Base-by-base conservation (phyloP, 2,797 vertebrate genomes). In the Apodemus agrarius region DNA sequence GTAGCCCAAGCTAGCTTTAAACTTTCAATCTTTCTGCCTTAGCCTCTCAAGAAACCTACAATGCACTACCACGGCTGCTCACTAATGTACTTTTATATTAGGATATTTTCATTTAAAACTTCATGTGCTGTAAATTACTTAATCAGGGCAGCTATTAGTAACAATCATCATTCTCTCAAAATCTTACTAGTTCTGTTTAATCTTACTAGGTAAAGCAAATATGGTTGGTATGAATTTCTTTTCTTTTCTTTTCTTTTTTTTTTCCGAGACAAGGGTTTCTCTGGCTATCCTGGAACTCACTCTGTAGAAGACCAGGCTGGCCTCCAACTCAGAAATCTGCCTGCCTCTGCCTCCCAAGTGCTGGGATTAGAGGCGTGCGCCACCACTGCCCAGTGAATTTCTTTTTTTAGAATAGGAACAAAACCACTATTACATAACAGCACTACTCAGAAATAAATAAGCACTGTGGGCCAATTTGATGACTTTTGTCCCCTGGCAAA, bases 91-190 rank as follows among this genome's bases (percentile, higher is more conserved):
- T 83, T 87, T 90, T 91, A 63, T 67, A 19, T 87, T 54, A 94
- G 34, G 65, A 91, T 19, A 13, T 26, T 94, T 90, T 89, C 69
- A 79, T 54, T 89, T 79, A 91, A 97, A 95, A 72, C 40, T 82
- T 90, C 34, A 90, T 82, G n/a, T 76, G 85, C 46, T 94, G 9
- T 67, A 89, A 95, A 88, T 43, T 78, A 95, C 82, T 84, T 63
- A 84, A 67, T 37, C 76, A 74, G 34, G n/a, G 46, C 1, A 84
- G 13, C 84, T 81, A 78, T 49, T 90, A 94, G 82, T 80, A 92
- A 84, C 9, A 91, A 94, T 85, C 37, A 90, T 74, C 79, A 94
- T 54, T 72, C 40, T 88, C 43, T 93, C 59, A 74, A 95, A 89
- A 82, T 75, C 54, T 90, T 82, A 65, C 3, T 61, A 63, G 37